These are phyloP conservation scores for Steatocranus sp. DNA, from an alignment of 2,797 vertebrate genomes.

Conservation along the genomic window DNA sequence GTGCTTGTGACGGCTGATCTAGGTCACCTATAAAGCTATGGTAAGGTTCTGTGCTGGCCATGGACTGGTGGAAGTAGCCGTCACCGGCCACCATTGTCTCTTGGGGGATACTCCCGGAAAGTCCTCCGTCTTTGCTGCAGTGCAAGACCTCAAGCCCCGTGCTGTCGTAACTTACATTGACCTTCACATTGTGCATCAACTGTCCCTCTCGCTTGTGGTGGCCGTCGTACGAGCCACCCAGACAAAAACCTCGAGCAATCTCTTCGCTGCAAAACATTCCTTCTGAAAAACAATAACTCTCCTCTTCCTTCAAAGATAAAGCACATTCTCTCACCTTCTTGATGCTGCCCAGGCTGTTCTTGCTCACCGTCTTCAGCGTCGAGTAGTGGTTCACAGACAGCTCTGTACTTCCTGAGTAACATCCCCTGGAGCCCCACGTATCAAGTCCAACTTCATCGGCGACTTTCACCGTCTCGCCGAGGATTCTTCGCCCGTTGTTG, in stretches of 20 bases:
- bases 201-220: constrained; percentile 78
- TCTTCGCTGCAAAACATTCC: constrained; percentile 79
- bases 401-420: constrained; percentile 80
- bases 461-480: constrained; percentile 72
- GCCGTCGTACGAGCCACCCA: constrained; percentile 68
- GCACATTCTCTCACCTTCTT: constrained; percentile 82
- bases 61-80: constrained; percentile 76
- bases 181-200: constrained; percentile 75
- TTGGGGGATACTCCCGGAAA: constrained; percentile 65
- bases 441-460: constrained; percentile 77
- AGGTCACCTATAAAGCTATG: constrained; percentile 80
- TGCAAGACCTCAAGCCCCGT: constrained; percentile 70
- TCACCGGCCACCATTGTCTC: constrained; percentile 72
- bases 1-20: constrained; percentile 71
- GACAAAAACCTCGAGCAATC: constrained; percentile 76
- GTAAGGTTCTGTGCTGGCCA: constrained; percentile 75
- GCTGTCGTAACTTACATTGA: constrained; percentile 73
- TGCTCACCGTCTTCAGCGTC: constrained; percentile 75
- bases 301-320: constrained; percentile 81
- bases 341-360: constrained; percentile 65
- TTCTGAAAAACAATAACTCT: constrained; percentile 77
- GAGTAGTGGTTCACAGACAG: constrained; percentile 78
- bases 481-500: constrained; percentile 69
- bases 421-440: constrained; percentile 78
- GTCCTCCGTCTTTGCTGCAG: constrained; percentile 71